Base-by-base conservation (phyloP, 1,140 invertebrate species). In the Melipona quadrifasciata region DNA sequence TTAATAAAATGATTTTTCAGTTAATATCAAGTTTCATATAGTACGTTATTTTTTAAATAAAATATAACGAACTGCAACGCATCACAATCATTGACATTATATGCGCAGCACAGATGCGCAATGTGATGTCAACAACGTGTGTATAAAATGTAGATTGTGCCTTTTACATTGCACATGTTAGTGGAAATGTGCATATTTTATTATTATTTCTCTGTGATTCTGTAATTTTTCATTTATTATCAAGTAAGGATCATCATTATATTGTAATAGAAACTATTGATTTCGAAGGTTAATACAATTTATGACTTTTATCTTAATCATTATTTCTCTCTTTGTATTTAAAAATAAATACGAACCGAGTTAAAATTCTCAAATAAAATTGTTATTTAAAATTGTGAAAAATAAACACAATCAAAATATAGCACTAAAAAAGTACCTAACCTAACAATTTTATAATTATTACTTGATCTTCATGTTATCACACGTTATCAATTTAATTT, bases 111-210 rank as follows among this genome's bases (percentile, higher is more conserved):
- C 4, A 53, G 17, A 34, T 85, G 79, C 84, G 74, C 85, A 53
- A 78, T 73, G 58, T 58, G 81, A 84, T 86, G 85, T 84, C 81
- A 84, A 83, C 80, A 86, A 86, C 57, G 64, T 61, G 31, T 67
- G 19, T 71, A 19, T 83, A 82, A 61, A 11, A 77, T 61, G 74
- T 47, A 57, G 74, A 39, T 57, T 21, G 68, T 78, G 68, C 68
- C 39, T 57, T 80, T 80, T 74, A 19, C 3, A 16, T 67, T 65
- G 70, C 58, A 84, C 70, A 71, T 80, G 21, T 67, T 53, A 55
- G 27, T 34, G 24, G 51, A 84, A 80, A 67, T 73, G 61, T 80
- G 83, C 12, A 74, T 57, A 73, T 65, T 73, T 80, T 80, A 57
- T 58, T 47, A 39, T 73, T 74, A 19, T 47, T 57, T 57, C 21